Evolutionary conservation across 2,797 vertebrate genomes (phyloP), one percentile per base, ranked within the genome.

Genomic region (Periparus ater): DNA sequence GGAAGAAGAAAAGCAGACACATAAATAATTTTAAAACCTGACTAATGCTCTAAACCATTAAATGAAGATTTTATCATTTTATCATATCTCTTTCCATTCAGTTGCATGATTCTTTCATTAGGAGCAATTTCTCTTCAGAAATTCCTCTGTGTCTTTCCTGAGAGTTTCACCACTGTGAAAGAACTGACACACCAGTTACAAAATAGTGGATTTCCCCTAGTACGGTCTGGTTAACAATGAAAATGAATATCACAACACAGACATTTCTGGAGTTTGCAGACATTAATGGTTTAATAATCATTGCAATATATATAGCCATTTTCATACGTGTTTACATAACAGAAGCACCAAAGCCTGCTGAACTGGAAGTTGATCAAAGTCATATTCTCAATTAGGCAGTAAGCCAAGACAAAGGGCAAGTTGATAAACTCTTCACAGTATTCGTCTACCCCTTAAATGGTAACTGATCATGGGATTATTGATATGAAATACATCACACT

Each of bases 361-460:
- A 77, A 86, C 78, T 82, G 81, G 70, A 89, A 93, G 76, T 48
- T 51, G 54, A 83, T 82, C 48, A 58, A 79, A 91, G 71, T 73
- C 74, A 55, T 63, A 55, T 55, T 88, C 50, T 32, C 83, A 78
- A 65, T 86, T 58, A 88, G 81, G 79, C 63, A 65, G 58, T 17
- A 73, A 88, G 54, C 71, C 73, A 91, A 91, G 47, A 62, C 51
- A 83, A 91, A 93, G 73, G n/a, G 7, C 1, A 2, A 72, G 42
- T 7, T 68, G 80, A 73, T 84, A 82, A 85, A 79, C 47, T 73
- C 77, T 66, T 79, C 73, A 25, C 51, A 45, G 53, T 73, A n/a
- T 60, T 83, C 32, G 29, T 38, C 36, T 29, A 53, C 4, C 13
- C 25, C 25, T 88, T 74, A 72, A 90, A 74, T 84, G 23, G 38